Percentiles rank a stretch among this genome's conserved stretches.
Conservation (phyloP, 1,140 invertebrate species). For the Atta colombica region DNA sequence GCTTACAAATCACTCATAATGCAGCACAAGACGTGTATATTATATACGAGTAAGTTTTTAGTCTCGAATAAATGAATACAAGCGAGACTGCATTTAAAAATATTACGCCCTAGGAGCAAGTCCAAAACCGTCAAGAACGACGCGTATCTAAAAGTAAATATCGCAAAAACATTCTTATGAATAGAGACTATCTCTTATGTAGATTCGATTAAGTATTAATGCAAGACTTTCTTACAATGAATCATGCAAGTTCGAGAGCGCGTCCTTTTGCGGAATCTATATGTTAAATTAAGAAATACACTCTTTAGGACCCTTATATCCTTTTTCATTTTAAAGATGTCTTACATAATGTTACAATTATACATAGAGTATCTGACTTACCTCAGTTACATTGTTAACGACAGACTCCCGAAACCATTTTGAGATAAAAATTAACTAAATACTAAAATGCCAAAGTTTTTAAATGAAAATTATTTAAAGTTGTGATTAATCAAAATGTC, state of each 20-base stretch:
- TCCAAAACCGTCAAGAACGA: not conserved
- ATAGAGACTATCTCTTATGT: conserved; percentile 27
- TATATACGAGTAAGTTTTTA: conserved; percentile 46
- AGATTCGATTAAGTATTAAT: conserved; percentile 46
- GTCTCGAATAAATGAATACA: conserved; percentile 13
- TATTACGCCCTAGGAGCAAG: conserved; percentile 1
- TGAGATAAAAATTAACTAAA: not conserved
- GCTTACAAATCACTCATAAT: conserved; percentile 23
- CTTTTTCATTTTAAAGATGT: not conserved
- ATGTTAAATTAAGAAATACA: conserved; percentile 29
- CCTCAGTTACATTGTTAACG: not conserved
- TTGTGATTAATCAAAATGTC: too few relatives aligned
- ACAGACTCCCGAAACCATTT: not conserved
- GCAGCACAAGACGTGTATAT: not conserved
- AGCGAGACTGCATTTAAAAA: conserved; percentile 19
- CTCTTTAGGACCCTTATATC: conserved; percentile 26
- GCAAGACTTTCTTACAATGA: conserved; percentile 52
- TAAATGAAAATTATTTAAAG: too few relatives aligned
- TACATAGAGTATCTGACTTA: not conserved
- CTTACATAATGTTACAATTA: conserved; percentile 4
- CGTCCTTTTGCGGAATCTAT: not conserved
- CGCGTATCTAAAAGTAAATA: conserved; percentile 41
- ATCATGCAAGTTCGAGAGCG: conserved; percentile 34
- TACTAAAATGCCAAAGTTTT: too few relatives aligned
- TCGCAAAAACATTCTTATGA: conserved; percentile 54